These are phyloP conservation scores for Corvus cornix DNA, from an alignment of 2,113 vertebrate species.

Conservation along the genomic window DNA sequence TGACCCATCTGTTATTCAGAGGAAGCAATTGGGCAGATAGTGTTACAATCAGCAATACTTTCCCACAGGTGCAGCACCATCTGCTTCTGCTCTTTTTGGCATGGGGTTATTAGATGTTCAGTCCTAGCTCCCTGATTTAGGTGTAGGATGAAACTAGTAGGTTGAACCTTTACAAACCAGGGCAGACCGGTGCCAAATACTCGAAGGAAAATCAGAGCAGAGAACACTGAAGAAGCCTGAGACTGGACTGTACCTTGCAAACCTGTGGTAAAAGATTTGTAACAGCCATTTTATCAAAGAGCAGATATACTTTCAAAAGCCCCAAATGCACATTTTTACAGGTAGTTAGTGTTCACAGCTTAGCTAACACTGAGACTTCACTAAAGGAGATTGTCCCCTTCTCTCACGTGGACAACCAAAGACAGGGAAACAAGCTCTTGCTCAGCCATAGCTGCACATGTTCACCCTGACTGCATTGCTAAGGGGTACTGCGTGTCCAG, in stretches of 20 bases:
- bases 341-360: neutral
- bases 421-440: neutral
- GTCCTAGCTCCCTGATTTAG: neutral
- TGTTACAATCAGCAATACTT: neutral
- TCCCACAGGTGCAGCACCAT: constrained; percentile 22
- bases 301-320: neutral
- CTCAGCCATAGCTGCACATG: neutral
- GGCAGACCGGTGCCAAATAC: neutral
- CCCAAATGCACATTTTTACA: neutral
- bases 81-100: neutral
- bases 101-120: neutral
- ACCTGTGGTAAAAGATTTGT: neutral
- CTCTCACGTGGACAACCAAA: rapidly evolving
- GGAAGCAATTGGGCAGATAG: constrained; percentile 30
- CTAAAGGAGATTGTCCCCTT: neutral
- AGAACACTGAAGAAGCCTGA: neutral
- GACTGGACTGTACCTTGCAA: neutral
- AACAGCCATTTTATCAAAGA: neutral
- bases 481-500: neutral
- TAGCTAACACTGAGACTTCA: neutral
- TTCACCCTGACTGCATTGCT: neutral
- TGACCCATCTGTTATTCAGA: constrained; percentile 27
- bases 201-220: neutral
- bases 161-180: neutral
- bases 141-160: neutral